Conservation (phyloP, 1,140 invertebrate species). For the Drosophila azteca region DNA sequence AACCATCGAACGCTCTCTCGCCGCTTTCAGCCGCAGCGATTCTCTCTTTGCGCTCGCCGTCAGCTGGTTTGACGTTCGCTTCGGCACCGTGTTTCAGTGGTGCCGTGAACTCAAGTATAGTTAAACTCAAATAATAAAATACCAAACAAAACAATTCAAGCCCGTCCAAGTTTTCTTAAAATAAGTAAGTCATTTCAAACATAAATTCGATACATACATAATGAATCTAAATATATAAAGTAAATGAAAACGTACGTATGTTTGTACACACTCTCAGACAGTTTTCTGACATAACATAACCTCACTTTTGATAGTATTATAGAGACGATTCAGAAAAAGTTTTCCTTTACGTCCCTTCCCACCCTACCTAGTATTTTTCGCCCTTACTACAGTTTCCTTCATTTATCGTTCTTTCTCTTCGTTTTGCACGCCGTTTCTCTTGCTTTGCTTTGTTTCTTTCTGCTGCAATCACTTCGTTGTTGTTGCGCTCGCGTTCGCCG, state of each 20-base stretch:
- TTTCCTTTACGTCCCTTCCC: neutral
- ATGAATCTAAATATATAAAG: neutral
- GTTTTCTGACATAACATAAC: conserved; percentile 40
- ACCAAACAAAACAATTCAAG: conserved; percentile 2
- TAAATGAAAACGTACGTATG: neutral
- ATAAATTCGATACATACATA: neutral
- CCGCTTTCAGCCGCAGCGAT: conserved; percentile 24
- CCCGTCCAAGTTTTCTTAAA: neutral
- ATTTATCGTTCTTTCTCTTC: conserved; percentile 25
- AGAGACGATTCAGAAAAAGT: neutral
- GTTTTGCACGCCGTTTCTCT: conserved; percentile 43
- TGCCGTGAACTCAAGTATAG: conserved; percentile 50
- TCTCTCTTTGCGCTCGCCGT: conserved; percentile 36
- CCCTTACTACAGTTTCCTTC: neutral
- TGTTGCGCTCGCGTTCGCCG: conserved; percentile 40
- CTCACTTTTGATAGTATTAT: conserved; percentile 48
- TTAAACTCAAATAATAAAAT: conserved; percentile 20
- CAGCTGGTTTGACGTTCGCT: conserved; percentile 72
- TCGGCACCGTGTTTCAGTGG: conserved; percentile 58
- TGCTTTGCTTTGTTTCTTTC: conserved; percentile 45
- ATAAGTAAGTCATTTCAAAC: conserved; percentile 18
- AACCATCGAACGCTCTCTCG: conserved; percentile 11
- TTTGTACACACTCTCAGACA: too few relatives aligned
- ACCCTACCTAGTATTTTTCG: neutral
- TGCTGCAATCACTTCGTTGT: conserved; percentile 52